These are phyloP conservation scores for Lepetodrilus schrolli DNA, from an alignment of 2,888 invertebrate species.

Conservation along the genomic window DNA sequence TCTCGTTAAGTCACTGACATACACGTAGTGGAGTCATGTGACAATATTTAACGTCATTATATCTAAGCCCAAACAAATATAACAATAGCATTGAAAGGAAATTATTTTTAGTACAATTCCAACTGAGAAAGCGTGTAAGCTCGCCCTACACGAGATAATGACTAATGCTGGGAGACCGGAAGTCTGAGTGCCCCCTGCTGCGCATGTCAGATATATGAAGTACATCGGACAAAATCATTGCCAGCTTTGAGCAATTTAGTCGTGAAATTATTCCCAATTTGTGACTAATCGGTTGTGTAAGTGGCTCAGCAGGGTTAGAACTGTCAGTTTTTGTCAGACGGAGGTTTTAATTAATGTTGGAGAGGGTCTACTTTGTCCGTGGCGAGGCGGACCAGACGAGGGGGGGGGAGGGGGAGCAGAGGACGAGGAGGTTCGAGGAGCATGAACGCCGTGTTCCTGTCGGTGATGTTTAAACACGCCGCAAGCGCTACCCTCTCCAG, in stretches of 20 bases:
- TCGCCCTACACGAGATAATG: constrained; percentile 12
- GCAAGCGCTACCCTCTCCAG: not conserved
- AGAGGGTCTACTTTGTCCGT: not conserved
- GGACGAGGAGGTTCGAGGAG: no score
- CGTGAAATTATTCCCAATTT: constrained; percentile 23
- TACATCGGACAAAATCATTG: constrained; percentile 16
- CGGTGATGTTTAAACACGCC: constrained; percentile 5
- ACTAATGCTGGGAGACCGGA: constrained; percentile 13
- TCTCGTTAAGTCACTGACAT: no score
- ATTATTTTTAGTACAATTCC: no score
- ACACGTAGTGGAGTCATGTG: no score
- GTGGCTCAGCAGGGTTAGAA: constrained; percentile 4
- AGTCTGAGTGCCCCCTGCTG: not conserved
- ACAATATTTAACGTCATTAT: no score
- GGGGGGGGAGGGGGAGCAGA: not conserved
- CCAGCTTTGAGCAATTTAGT: constrained; percentile 22
- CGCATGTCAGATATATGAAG: constrained; percentile 25
- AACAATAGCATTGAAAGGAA: no score
- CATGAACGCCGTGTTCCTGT: not conserved
- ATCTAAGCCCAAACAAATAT: no score
- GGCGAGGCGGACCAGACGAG: not conserved
- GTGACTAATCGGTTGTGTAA: constrained; percentile 13
- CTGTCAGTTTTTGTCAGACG: constrained; percentile 16
- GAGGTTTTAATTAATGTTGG: constrained; percentile 6
- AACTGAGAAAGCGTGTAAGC: no score